phyloP scores from a whole-genome alignment of 2,888 invertebrate genomes.

The Timema podura region DNA sequence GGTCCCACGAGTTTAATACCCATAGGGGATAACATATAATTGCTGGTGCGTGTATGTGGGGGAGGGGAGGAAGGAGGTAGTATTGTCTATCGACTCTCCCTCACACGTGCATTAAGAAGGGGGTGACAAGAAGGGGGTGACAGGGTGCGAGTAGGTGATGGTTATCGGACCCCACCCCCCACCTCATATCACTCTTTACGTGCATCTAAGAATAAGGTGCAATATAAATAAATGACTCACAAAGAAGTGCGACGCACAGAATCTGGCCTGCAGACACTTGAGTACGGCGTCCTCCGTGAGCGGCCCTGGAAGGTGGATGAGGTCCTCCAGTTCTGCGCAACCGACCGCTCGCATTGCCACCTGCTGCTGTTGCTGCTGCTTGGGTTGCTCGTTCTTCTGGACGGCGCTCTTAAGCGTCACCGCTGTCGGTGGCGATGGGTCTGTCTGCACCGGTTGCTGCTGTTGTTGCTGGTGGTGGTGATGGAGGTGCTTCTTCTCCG shows the following conservation, averaged over 20 bases:
- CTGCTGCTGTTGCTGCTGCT: slow-evolving; percentile 38
- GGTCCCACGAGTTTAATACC: too few species aligned
- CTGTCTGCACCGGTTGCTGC: slow-evolving; percentile 31
- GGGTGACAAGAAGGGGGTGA: too few species aligned
- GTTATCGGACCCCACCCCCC: too few species aligned
- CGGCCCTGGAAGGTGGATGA: slow-evolving; percentile 88
- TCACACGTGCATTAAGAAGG: too few species aligned
- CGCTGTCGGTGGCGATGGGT: slow-evolving; percentile 29
- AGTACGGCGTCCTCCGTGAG: slow-evolving; percentile 92
- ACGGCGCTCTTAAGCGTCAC: slow-evolving; percentile 9
- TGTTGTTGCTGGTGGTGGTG: slow-evolving; percentile 15
- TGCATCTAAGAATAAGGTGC: too few species aligned
- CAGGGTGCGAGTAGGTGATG: too few species aligned
- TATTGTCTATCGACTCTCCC: too few species aligned
- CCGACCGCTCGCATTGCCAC: slow-evolving; percentile 24
- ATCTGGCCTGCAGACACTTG: slow-evolving; percentile 84
- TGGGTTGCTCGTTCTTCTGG: slow-evolving; percentile 17
- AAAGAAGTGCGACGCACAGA: slow-evolving; percentile 80
- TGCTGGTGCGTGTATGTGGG: too few species aligned
- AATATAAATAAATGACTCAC: too few species aligned
- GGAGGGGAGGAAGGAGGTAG: too few species aligned
- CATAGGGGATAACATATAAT: too few species aligned
- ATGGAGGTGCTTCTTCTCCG: slow-evolving; percentile 19
- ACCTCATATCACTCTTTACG: too few species aligned
- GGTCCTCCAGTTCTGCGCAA: slow-evolving; percentile 61